Base-by-base conservation (phyloP, 53 echinoderm and acorn worm species). In the Paracentrotus lividus region DNA sequence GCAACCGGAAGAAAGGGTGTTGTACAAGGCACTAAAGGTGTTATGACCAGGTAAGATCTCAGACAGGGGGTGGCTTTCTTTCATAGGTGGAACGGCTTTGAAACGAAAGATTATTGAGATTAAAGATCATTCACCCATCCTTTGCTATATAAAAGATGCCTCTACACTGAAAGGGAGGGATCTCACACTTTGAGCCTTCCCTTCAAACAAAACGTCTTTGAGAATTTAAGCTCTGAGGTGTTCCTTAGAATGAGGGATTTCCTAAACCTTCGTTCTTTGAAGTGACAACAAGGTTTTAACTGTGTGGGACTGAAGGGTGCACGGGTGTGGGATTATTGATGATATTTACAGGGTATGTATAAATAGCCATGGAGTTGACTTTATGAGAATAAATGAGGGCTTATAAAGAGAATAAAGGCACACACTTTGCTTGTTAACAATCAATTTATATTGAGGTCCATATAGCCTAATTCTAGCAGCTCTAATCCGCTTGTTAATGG, bases 211-310 rank as follows among this genome's bases (percentile, higher is more conserved):
- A 31, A 21, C 9, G 18, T 40, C 77, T 31, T 77, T 7, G 14
- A 18, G 42, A 23, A 77, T n/a, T n/a, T 77, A 8, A 77, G 77
- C 13, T 67, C 24, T 1, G 42, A 77, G 77, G 77, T 77, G 77
- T 77, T 24, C 18, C 29, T 43, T 77, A 42, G 42, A 21, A 59
- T 59, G 8, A 43, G 77, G 77, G 77, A 77, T 43, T 77, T 77
- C 47, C 47, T 81, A 8, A n/a, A 24, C 49, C 49, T 3, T 23
- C 10, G 14, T 81, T 81, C 44, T 81, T 81, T 81, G 24, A 81
- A 81, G 81, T 81, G 81, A 21, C 81, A 45, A 81, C 81, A 81
- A 26, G n/a, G 26, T 26, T 81, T 81, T 2, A 47, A n/a, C 44
- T 45, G 24, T 45, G 45, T 2, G n/a, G 47, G 47, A 49, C 44